Evolutionary conservation across 2,888 invertebrate species (phyloP).

Genomic region (Leptinotarsa juncta): DNA sequence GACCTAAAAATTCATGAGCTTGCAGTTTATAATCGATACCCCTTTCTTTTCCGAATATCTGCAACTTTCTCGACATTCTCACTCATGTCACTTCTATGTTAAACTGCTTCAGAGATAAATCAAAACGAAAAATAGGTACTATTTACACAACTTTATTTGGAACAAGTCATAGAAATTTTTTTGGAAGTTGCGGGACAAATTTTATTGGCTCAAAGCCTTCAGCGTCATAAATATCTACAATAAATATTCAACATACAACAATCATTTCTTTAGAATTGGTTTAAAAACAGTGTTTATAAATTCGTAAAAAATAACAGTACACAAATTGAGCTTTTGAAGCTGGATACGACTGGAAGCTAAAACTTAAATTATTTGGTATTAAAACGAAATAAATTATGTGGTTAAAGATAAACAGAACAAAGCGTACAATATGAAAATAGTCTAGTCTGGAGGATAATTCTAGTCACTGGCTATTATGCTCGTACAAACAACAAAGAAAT

Average conservation of each 20-base stretch:
- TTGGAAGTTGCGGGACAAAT: conserved; percentile 30
- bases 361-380: conserved; percentile 34
- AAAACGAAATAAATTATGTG: conserved; percentile 16
- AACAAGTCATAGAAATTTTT: conserved; percentile 35
- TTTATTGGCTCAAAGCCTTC: conserved; percentile 18
- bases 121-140: conserved; percentile 9
- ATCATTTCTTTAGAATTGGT: conserved; percentile 11
- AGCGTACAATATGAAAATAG: conserved; percentile 30
- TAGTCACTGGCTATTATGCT: conserved; percentile 17
- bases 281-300: conserved; percentile 23
- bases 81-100: too few species aligned
- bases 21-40: too few species aligned
- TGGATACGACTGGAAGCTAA: conserved; percentile 27
- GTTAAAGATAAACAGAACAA: conserved; percentile 21
- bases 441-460: neutral
- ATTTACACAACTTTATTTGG: conserved; percentile 38
- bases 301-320: conserved; percentile 31
- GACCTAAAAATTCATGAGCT: too few species aligned
- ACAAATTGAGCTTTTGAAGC: conserved; percentile 34
- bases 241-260: conserved; percentile 24
- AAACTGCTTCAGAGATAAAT: too few species aligned
- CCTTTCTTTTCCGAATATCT: too few species aligned
- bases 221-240: conserved; percentile 20
- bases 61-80: too few species aligned
- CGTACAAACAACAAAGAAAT: neutral